Evolutionary conservation across 1,140 invertebrate genomes (phyloP).

Genomic region (Luehdorfia chinensis): DNA sequence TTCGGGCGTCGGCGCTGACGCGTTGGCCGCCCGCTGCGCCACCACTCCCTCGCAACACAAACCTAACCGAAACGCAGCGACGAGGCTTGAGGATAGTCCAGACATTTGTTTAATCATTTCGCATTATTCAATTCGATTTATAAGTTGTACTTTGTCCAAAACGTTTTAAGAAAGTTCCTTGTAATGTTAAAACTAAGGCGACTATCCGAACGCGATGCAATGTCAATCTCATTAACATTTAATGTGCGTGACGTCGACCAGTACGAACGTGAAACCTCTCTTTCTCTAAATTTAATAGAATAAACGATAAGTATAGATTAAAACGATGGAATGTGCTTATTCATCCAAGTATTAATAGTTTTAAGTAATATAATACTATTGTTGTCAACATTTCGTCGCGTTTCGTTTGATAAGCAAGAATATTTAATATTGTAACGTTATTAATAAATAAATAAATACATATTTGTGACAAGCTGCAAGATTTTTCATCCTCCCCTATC

Average conservation of each 20-base stretch:
- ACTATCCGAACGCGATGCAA: slow-evolving; percentile 23
- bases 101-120: slow-evolving; percentile 11
- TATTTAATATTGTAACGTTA: slow-evolving; percentile 67
- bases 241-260: slow-evolving; percentile 19
- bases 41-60: slow-evolving; percentile 18
- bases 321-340: slow-evolving; percentile 49
- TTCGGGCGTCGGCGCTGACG: slow-evolving; percentile 83
- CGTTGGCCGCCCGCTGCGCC: slow-evolving; percentile 19
- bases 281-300: slow-evolving; percentile 43
- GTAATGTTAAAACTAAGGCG: slow-evolving; percentile 25
- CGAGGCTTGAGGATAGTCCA: slow-evolving; percentile 20
- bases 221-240: too few species aligned
- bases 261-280: slow-evolving; percentile 35
- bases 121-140: slow-evolving; percentile 21
- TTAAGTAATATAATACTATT: slow-evolving; percentile 52
- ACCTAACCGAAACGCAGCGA: slow-evolving; percentile 28
- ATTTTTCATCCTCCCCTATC: slow-evolving; percentile 31
- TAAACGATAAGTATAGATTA: slow-evolving; percentile 29
- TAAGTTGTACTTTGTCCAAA: slow-evolving; percentile 60
- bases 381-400: slow-evolving; percentile 61
- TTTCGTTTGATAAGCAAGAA: slow-evolving; percentile 58
- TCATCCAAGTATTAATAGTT: slow-evolving; percentile 63
- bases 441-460: slow-evolving; percentile 72
- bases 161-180: slow-evolving; percentile 58
- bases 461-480: slow-evolving; percentile 66